Percentiles rank a stretch among this genome's conserved stretches.
These are phyloP conservation scores for Eupithecia pulchellata DNA, from an alignment of 2,888 invertebrate species.

Conservation along the genomic window DNA sequence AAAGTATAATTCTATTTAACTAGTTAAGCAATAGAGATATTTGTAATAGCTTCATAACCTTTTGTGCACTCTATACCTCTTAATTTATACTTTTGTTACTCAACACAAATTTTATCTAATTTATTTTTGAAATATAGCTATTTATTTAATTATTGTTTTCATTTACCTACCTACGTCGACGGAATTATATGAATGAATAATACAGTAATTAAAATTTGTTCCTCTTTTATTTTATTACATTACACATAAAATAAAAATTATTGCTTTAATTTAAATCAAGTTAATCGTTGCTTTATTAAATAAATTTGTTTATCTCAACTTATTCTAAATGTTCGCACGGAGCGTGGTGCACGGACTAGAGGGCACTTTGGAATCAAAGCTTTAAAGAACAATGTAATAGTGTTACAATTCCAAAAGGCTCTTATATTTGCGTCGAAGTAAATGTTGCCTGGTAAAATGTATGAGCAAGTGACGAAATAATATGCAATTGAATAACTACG, in stretches of 20 bases:
- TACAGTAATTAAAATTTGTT: slow-evolving; percentile 66
- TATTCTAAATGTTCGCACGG: slow-evolving; percentile 60
- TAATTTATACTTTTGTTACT: slow-evolving; percentile 33
- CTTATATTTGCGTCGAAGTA: neutral
- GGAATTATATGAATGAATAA: neutral
- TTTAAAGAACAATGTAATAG: neutral
- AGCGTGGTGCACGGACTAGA: slow-evolving; percentile 70
- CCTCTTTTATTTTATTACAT: slow-evolving; percentile 68
- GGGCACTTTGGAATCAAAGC: slow-evolving; percentile 50
- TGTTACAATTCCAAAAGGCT: neutral
- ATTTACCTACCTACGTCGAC: neutral
- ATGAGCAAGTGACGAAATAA: slow-evolving; percentile 31
- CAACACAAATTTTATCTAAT: slow-evolving; percentile 63
- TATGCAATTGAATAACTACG: neutral
- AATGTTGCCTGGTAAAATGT: neutral
- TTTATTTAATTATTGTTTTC: slow-evolving; percentile 55
- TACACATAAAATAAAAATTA: slow-evolving; percentile 76
- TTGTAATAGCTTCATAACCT: neutral
- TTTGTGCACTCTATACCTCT: slow-evolving; percentile 27
- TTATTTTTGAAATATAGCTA: slow-evolving; percentile 75
- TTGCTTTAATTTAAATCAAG: slow-evolving; percentile 69
- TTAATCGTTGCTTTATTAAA: slow-evolving; percentile 72
- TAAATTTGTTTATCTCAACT: slow-evolving; percentile 61
- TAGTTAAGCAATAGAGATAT: slow-evolving; percentile 13
- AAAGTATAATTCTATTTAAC: neutral